A percentile compares a stretch with the other conserved stretches of the same genome.
Conservation (phyloP, 2,797 vertebrate species). For the Melanotaenia trifasciata region DNA sequence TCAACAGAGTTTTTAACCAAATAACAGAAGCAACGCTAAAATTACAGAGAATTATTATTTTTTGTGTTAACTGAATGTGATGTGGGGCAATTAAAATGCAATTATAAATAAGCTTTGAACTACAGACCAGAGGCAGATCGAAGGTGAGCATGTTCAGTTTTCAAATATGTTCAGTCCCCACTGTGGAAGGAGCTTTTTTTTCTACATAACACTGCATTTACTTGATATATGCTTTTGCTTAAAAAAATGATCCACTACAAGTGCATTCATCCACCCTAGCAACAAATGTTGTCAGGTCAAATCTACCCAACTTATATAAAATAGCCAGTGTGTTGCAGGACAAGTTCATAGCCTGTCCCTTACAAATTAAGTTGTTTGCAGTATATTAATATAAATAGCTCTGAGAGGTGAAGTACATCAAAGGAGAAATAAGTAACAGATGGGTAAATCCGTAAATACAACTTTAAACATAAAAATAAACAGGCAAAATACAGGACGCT, state of each 20-base stretch:
- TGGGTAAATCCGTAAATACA: neutral
- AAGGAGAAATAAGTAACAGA: neutral
- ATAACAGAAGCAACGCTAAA: neutral
- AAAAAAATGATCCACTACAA: neutral
- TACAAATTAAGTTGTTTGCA: neutral
- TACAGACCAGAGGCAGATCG: neutral
- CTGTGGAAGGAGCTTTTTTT: conserved; percentile 4
- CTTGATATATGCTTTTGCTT: neutral
- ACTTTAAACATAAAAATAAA: too few relatives aligned
- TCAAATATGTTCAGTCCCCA: neutral
- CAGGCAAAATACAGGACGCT: too few relatives aligned
- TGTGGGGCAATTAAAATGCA: too few relatives aligned
- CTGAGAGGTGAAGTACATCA: neutral
- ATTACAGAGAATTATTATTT: too few relatives aligned
- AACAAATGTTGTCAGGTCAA: conserved; percentile 10
- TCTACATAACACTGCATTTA: neutral
- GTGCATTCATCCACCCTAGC: neutral
- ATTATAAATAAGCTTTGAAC: too few relatives aligned
- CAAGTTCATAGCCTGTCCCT: neutral
- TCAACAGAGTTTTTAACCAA: conserved; percentile 1
- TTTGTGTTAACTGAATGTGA: too few relatives aligned
- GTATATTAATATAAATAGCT: neutral
- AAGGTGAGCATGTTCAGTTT: neutral
- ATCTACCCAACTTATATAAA: neutral
- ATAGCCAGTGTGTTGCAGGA: neutral